phyloP scores from a whole-genome alignment of 2,797 vertebrate genomes.

The Apodemus agrarius region DNA sequence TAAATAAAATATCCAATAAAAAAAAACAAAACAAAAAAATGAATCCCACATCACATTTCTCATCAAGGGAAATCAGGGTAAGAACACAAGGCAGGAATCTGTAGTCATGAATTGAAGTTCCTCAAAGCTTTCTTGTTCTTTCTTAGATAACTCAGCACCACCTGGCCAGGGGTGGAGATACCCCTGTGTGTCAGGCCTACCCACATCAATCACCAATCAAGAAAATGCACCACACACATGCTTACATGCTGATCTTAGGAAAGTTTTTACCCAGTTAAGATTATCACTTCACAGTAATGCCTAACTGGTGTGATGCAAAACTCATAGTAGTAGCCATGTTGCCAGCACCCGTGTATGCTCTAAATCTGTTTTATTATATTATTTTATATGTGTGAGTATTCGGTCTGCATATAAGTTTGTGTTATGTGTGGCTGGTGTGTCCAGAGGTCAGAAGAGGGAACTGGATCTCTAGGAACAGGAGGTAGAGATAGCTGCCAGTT shows the following conservation, averaged over 20 bases:
- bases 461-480: neutral
- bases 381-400: neutral
- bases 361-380: neutral
- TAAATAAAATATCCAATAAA: too few species aligned
- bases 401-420: neutral
- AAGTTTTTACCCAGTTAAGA: neutral
- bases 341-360: neutral
- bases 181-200: neutral
- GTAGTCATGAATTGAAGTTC: neutral
- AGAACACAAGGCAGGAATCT: neutral
- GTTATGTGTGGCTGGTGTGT: neutral
- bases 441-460: neutral
- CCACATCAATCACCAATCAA: neutral
- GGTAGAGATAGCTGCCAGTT: neutral
- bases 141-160: neutral
- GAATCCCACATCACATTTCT: neutral
- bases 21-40: too few species aligned
- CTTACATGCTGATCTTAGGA: neutral
- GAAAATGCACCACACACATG: neutral
- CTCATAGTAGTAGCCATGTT: accelerated
- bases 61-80: neutral
- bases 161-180: neutral
- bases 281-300: neutral
- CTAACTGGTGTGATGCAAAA: neutral
- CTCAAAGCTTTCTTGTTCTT: neutral